Base-by-base conservation (phyloP, 2,888 invertebrate species). In the Phengaris arion region DNA sequence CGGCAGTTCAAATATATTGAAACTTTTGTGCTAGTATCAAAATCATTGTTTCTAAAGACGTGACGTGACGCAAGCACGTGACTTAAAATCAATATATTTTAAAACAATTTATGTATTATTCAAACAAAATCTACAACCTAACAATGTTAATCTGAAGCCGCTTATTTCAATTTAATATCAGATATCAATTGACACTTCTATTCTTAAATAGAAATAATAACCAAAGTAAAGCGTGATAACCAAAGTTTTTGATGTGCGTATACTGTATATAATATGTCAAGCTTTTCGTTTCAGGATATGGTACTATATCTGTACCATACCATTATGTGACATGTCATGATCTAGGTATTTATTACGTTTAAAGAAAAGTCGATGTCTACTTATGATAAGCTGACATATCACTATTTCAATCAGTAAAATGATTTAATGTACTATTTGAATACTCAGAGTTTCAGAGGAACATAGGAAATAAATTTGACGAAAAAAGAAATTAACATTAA, bases 1-100 rank as follows among this genome's bases (percentile, higher is more conserved):
- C 22, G 75, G 69, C 69, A 70, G 69, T 70, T 75, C 69, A 75
- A 70, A 69, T 13, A 68, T 70, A 59, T 74, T 59, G 13, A 13
- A 64, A 52, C 48, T 52, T 51, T n/a, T n/a, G 59, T 48, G 12
- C 45, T 22, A 48, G 12, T 48, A 48, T 22, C 22, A 22, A 15
- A 48, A 15, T 72, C 6, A 74, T 48, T 48, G 4, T 48, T 48
- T 48, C 8, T 48, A 48, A 48, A 22, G 22, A 22, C 22, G 22
- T 22, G 22, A 22, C 22, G 22, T 22, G 22, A 22, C 6, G 48
- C 48, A 48, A 48, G 6, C 7, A 48, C 8, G 4, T 48, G 48
- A 48, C 48, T 52, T 12, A 52, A 52, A 52, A 52, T 52, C 52
- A 52, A 52, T 52, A 52, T 52, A 52, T 9, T 52, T 52, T 52